phyloP scores from a whole-genome alignment of 2,113 vertebrate genomes.

The Erpornis zantholeuca region DNA sequence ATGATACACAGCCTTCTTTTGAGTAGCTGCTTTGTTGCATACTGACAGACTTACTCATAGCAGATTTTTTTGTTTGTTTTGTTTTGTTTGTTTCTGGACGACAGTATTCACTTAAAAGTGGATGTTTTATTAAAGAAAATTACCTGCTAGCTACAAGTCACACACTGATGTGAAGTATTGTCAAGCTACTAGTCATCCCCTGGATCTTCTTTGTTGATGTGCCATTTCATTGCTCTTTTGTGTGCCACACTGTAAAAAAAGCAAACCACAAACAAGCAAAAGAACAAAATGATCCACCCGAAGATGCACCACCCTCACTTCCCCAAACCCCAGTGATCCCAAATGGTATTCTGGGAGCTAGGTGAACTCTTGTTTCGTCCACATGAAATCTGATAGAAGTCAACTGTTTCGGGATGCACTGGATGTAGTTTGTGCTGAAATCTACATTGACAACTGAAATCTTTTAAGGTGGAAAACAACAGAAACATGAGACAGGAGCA shows the following conservation, averaged over 20 bases:
- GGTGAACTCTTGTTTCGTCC: neutral
- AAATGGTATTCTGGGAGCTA: accelerated
- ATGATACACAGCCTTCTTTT: neutral
- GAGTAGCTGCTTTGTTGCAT: neutral
- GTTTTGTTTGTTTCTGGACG: neutral
- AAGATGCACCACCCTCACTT: neutral
- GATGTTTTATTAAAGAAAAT: neutral
- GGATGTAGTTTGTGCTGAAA: neutral
- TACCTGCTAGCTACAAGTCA: neutral
- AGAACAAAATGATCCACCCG: neutral
- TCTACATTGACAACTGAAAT: neutral
- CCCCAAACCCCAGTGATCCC: neutral
- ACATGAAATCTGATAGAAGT: neutral
- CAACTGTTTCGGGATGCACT: neutral
- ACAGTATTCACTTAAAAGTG: neutral
- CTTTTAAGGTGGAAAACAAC: neutral
- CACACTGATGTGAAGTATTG: neutral
- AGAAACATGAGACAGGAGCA: neutral
- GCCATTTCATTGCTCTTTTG: neutral
- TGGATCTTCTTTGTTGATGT: neutral
- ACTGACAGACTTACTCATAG: neutral
- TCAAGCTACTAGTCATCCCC: neutral
- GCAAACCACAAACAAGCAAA: neutral
- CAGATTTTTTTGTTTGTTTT: neutral
- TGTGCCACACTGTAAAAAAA: neutral